phyloP scores from a whole-genome alignment of 2,797 vertebrate genomes.

The Scolopax bukidnonensis region DNA sequence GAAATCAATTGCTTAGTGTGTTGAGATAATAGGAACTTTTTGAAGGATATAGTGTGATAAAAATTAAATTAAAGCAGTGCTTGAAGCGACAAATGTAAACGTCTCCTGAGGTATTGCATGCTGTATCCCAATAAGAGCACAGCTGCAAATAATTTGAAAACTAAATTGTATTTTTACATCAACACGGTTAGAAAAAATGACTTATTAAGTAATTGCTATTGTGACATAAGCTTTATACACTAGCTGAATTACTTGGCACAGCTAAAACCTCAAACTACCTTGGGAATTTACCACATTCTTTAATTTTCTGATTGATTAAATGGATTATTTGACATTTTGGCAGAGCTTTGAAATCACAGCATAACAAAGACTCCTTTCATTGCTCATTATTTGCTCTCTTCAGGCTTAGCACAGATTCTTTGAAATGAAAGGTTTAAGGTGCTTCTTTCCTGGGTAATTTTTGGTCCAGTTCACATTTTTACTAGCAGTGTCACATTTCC shows the following conservation, averaged over 20 bases:
- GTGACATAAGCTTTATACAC: slow-evolving; percentile 73
- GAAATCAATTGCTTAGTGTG: slow-evolving; percentile 4
- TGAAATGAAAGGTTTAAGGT: slow-evolving; percentile 71
- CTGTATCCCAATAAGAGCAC: slow-evolving; percentile 46
- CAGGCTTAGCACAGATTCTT: slow-evolving; percentile 67
- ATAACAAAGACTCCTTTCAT: slow-evolving; percentile 77
- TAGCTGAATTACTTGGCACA: slow-evolving; percentile 71
- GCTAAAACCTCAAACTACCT: slow-evolving; percentile 65
- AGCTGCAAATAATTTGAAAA: slow-evolving; percentile 75
- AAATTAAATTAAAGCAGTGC: slow-evolving; percentile 52
- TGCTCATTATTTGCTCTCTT: slow-evolving; percentile 73
- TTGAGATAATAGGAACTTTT: slow-evolving; percentile 9
- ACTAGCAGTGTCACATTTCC: slow-evolving; percentile 43
- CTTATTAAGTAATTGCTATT: slow-evolving; percentile 78
- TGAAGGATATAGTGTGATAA: slow-evolving; percentile 18
- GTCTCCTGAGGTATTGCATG: slow-evolving; percentile 26
- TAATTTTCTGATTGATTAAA: slow-evolving; percentile 84
- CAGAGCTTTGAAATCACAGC: slow-evolving; percentile 70
- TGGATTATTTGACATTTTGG: slow-evolving; percentile 83
- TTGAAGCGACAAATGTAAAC: slow-evolving; percentile 57
- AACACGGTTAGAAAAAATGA: slow-evolving; percentile 69
- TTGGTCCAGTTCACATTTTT: slow-evolving; percentile 58
- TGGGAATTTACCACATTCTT: slow-evolving; percentile 74
- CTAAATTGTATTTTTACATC: slow-evolving; percentile 73
- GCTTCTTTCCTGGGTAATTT: slow-evolving; percentile 68